phyloP scores from a whole-genome alignment of 2,113 vertebrate genomes.

The Menura novaehollandiae region DNA sequence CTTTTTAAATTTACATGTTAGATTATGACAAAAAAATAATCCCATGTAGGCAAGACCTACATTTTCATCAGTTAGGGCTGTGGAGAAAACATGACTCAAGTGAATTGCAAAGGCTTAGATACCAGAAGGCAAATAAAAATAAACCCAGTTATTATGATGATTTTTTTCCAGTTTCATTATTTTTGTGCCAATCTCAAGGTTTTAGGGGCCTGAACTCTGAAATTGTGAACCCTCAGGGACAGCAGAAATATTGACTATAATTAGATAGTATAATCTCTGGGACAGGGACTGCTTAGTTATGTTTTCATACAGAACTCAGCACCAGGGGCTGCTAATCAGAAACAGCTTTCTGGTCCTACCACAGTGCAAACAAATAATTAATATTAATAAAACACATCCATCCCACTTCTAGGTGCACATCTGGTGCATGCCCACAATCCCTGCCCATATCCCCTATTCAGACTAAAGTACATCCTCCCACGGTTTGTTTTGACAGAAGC shows the following conservation, averaged over 20 bases:
- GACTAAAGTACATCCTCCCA: not conserved
- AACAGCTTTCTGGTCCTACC: not conserved
- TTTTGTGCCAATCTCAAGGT: conserved; percentile 16
- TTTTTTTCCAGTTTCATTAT: not conserved
- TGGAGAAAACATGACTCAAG: not conserved
- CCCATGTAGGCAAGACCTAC: conserved; percentile 46
- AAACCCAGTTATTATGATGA: not conserved
- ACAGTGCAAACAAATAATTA: not conserved
- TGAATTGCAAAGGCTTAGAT: conserved; percentile 5
- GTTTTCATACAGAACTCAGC: not conserved
- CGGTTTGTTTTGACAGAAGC: not conserved
- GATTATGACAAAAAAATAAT: not conserved
- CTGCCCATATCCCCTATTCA: not conserved
- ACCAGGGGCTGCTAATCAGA: not conserved
- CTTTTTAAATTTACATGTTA: not conserved
- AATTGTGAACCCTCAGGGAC: fast-evolving
- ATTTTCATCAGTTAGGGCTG: not conserved
- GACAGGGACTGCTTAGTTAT: not conserved
- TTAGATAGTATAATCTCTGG: conserved; percentile 20
- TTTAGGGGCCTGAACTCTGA: conserved; percentile 24
- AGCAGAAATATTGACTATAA: conserved; percentile 1
- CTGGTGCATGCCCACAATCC: not conserved
- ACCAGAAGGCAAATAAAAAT: conserved; percentile 60
- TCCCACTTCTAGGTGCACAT: not conserved
- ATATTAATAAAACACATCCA: not conserved